phyloP scores from a whole-genome alignment of 2,888 invertebrate species.

The Eupithecia abbreviata region DNA sequence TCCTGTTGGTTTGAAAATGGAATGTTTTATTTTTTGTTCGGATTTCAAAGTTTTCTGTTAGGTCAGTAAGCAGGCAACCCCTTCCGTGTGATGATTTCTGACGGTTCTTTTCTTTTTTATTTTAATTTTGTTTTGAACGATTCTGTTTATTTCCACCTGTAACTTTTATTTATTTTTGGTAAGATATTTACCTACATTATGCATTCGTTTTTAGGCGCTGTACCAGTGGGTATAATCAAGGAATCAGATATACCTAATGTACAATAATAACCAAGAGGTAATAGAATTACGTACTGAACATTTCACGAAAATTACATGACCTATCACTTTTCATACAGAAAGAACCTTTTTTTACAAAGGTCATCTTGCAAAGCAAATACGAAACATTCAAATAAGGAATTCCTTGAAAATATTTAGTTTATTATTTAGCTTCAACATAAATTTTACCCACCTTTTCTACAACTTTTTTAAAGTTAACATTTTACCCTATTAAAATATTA shows the following conservation, averaged over 20 bases:
- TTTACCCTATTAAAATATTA: not conserved
- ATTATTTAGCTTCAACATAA: no score
- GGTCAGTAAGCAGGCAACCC: slow-evolving; percentile 2
- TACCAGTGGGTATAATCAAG: no score
- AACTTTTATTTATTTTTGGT: not conserved
- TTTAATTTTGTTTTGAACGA: not conserved
- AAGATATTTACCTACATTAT: not conserved
- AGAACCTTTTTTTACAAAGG: not conserved
- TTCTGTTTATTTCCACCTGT: not conserved
- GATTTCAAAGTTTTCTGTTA: not conserved
- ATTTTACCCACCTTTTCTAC: not conserved
- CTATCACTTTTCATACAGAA: not conserved
- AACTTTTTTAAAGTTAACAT: not conserved
- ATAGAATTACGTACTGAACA: not conserved
- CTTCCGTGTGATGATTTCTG: not conserved
- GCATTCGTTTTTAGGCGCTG: no score
- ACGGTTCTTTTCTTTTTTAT: not conserved
- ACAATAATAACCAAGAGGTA: not conserved
- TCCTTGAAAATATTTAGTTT: not conserved
- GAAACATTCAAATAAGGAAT: not conserved
- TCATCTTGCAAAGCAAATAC: not conserved
- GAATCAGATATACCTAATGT: no score
- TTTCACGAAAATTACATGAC: not conserved
- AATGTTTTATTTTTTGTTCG: slow-evolving; percentile 17
- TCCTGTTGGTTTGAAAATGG: slow-evolving; percentile 54